Percentiles rank a stretch among this genome's conserved stretches.
Evolutionary conservation across 30 jellyfish, hydroid and myxozoan species (phyloP).

Genomic region (Hydractinia echinata): DNA sequence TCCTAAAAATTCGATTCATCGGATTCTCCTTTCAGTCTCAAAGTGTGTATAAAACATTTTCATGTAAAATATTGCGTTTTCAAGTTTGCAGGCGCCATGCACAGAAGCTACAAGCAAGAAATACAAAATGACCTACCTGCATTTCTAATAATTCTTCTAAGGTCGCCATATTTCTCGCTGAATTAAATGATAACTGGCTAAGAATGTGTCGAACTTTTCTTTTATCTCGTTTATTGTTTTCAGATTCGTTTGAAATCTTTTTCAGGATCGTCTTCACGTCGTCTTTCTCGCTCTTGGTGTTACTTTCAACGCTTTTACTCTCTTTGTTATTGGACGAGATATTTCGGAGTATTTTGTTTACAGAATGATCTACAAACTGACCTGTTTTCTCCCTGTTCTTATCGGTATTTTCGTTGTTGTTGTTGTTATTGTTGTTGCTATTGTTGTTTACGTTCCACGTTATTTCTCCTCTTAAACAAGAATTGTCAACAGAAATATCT

Average conservation of each 20-base stretch:
- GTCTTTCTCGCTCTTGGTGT: neutral
- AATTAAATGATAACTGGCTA: neutral
- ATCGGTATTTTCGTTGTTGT: too few species aligned
- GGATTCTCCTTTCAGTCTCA: too few species aligned
- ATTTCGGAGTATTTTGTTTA: neutral
- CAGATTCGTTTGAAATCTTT: neutral
- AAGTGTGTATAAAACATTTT: too few species aligned
- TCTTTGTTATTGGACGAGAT: neutral
- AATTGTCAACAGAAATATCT: neutral
- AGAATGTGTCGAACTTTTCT: neutral
- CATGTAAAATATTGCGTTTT: too few species aligned
- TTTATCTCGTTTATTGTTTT: neutral
- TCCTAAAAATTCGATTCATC: too few species aligned
- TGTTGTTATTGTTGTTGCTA: too few species aligned
- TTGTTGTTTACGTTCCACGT: neutral
- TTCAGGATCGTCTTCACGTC: constrained; percentile 9
- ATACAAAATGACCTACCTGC: too few species aligned
- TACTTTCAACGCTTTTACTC: neutral
- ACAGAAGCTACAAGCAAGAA: too few species aligned
- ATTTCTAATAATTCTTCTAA: too few species aligned
- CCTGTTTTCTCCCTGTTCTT: neutral
- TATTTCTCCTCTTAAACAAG: neutral
- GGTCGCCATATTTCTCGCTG: too few species aligned
- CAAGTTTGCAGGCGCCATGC: too few species aligned
- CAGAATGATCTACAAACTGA: constrained; percentile 1